Conservation (phyloP, 2,113 vertebrate species). For the Caretta caretta region DNA sequence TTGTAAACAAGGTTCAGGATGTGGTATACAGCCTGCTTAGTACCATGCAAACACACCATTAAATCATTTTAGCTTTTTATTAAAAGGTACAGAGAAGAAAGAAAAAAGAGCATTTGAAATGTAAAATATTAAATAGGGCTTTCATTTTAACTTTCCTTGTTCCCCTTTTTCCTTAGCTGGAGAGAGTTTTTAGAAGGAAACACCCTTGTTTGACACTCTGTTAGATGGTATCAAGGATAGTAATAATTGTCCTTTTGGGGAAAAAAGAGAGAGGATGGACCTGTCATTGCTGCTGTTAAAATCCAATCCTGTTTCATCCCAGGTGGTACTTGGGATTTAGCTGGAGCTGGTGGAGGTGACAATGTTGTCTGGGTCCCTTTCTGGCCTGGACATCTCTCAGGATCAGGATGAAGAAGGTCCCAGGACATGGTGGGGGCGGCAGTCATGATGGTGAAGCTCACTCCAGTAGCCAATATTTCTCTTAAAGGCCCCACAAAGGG, state of each 20-base stretch:
- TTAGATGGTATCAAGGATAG: not conserved
- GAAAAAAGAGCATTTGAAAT: not conserved
- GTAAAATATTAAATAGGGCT: not conserved
- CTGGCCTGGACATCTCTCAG: not conserved
- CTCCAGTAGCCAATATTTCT: not conserved
- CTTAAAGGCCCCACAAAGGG: not conserved
- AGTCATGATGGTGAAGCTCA: not conserved
- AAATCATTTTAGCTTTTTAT: not conserved
- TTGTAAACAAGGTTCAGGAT: not conserved
- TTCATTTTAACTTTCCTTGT: not conserved
- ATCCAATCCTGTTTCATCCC: not conserved
- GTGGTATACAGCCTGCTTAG: not conserved
- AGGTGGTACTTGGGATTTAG: not conserved
- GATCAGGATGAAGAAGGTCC: not conserved
- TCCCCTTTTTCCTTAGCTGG: not conserved
- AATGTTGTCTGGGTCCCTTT: not conserved
- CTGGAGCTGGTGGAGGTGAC: not conserved
- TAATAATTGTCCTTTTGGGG: not conserved
- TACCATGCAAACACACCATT: not conserved
- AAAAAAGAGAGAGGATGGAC: not conserved
- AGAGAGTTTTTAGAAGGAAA: not conserved
- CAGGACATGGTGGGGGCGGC: not conserved
- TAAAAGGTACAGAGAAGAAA: not conserved
- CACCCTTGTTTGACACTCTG: not conserved
- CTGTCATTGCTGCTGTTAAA: not conserved